Conservation (phyloP, 2,113 vertebrate species). For the Poicephalus gulielmi region DNA sequence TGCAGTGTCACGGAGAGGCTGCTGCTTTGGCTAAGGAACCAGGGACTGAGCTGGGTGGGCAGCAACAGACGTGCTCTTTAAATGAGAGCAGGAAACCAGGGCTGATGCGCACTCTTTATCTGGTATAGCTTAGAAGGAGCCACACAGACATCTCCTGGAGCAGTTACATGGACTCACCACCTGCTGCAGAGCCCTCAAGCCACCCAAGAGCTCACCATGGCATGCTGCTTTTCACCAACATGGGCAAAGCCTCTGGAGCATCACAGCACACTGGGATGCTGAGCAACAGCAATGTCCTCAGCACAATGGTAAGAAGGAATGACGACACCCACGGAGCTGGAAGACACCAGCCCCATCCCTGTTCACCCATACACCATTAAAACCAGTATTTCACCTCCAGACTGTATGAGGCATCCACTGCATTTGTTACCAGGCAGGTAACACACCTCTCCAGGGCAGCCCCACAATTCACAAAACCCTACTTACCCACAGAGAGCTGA, state of each 20-base stretch:
- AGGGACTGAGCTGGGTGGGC: not conserved
- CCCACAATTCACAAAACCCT: not conserved
- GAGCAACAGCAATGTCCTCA: not conserved
- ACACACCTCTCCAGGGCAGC: not conserved
- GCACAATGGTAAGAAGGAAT: not conserved
- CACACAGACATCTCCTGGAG: not conserved
- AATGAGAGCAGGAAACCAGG: not conserved
- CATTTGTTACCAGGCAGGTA: not conserved
- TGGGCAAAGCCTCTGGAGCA: not conserved
- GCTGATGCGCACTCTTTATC: not conserved
- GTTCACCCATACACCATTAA: not conserved
- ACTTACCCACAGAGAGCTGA: not conserved
- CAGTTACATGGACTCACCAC: fast-evolving
- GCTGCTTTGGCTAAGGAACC: not conserved
- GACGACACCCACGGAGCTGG: not conserved
- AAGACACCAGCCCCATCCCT: not conserved
- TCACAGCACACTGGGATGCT: fast-evolving
- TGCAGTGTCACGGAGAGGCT: fast-evolving
- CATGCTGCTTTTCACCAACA: not conserved
- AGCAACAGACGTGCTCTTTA: not conserved
- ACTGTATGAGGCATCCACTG: not conserved
- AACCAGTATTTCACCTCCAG: not conserved
- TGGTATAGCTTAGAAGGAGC: not conserved
- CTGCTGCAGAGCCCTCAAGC: not conserved
- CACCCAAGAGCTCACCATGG: not conserved